A percentile compares a stretch with the other conserved stretches of the same genome.
phyloP scores from a whole-genome alignment of 2,888 invertebrate species.

The Thymelicus acteon region DNA sequence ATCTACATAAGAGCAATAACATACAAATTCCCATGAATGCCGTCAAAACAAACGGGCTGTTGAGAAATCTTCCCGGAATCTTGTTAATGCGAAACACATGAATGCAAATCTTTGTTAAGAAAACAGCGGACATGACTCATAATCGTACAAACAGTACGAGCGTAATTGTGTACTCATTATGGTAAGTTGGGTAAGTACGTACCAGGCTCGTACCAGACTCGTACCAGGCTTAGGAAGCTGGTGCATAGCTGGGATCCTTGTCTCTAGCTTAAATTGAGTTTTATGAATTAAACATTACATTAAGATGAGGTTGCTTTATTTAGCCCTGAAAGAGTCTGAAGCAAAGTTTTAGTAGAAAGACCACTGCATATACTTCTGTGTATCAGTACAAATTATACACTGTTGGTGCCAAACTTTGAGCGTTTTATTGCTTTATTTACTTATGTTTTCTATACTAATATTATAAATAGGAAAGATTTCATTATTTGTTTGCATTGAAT shows the following conservation, averaged over 20 bases:
- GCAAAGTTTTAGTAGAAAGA: not conserved
- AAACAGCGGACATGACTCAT: constrained; percentile 28
- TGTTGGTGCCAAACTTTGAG: too few species aligned
- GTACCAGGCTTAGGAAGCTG: not conserved
- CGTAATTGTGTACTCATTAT: constrained; percentile 30
- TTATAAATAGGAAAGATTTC: too few species aligned
- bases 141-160: constrained; percentile 5
- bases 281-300: constrained; percentile 17
- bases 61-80: constrained; percentile 22
- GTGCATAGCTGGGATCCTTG: not conserved
- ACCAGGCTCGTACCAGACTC: constrained; percentile 1
- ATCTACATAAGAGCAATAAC: not conserved
- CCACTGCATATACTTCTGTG: not conserved
- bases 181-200: constrained; percentile 20
- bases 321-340: not conserved
- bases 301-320: not conserved
- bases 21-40: not conserved
- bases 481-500: too few species aligned
- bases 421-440: too few species aligned
- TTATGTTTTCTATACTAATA: too few species aligned
- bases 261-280: not conserved
- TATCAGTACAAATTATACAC: too few species aligned
- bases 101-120: constrained; percentile 30
- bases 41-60: constrained; percentile 13
- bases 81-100: constrained; percentile 28